These are phyloP conservation scores for Poecilobothrus nobilitatus DNA, from an alignment of 2,888 invertebrate species.

Conservation along the genomic window DNA sequence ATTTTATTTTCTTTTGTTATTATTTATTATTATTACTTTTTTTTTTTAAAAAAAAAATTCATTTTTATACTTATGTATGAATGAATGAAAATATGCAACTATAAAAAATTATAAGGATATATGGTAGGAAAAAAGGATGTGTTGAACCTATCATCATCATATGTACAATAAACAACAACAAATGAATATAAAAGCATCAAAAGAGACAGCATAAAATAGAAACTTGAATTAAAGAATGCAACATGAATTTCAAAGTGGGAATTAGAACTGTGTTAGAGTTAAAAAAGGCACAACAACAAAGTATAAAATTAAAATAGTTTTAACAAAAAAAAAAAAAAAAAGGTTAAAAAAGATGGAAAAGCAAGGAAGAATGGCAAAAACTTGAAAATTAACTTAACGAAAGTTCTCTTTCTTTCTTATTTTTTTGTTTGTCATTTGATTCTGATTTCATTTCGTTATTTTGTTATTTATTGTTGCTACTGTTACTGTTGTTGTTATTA, in stretches of 20 bases:
- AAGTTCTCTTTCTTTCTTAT: neutral
- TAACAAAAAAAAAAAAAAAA: neutral
- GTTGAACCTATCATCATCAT: constrained; percentile 1
- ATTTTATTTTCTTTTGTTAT: too few species aligned
- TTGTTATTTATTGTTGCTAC: neutral
- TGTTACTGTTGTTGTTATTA: neutral
- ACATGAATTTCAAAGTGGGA: too few species aligned
- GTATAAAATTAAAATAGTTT: too few species aligned
- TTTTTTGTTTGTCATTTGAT: neutral
- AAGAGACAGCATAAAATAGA: too few species aligned
- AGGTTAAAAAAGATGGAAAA: neutral
- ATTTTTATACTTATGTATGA: too few species aligned
- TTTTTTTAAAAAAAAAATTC: too few species aligned
- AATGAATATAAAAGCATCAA: neutral
- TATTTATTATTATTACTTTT: neutral
- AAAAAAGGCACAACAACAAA: too few species aligned
- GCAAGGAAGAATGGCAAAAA: neutral
- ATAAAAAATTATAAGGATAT: neutral
- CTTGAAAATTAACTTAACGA: constrained; percentile 1
- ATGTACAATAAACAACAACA: neutral
- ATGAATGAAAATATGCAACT: too few species aligned
- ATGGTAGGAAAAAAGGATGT: neutral
- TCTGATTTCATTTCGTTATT: neutral
- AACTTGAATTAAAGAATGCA: too few species aligned
- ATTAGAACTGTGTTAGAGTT: too few species aligned